A percentile compares a stretch with the other conserved stretches of the same genome.
Conservation (phyloP, 2,113 vertebrate species). For the Furnarius figulus region DNA sequence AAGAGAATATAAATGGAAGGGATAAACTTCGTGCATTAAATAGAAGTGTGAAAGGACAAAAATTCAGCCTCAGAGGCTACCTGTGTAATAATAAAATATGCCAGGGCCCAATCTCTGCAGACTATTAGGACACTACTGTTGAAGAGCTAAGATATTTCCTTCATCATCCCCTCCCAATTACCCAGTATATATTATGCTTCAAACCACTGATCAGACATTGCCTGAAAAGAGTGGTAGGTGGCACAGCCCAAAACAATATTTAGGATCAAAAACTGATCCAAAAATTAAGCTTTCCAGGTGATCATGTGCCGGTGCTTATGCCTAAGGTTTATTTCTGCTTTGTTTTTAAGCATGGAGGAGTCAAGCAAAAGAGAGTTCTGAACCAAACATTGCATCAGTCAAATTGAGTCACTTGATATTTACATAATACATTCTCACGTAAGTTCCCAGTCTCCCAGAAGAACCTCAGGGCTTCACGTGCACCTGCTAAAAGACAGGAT, state of each 20-base stretch:
- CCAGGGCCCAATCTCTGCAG: background rate
- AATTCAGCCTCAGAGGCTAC: background rate
- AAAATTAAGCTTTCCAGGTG: background rate
- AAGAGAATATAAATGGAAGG: background rate
- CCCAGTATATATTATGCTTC: background rate
- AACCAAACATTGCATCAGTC: background rate
- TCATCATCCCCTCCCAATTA: background rate
- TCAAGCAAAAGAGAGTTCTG: background rate
- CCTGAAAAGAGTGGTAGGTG: background rate
- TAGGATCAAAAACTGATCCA: background rate
- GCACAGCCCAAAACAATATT: background rate
- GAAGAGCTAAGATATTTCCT: background rate
- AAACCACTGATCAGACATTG: background rate
- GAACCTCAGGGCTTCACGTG: background rate
- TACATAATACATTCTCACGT: background rate
- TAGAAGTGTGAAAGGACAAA: background rate
- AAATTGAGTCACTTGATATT: background rate
- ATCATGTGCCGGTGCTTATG: background rate
- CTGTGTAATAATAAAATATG: background rate
- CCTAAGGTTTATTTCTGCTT: background rate
- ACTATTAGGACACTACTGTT: background rate
- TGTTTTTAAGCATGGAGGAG: background rate
- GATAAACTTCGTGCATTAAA: background rate
- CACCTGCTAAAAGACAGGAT: background rate
- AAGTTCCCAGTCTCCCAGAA: background rate